Evolutionary conservation across 2,888 invertebrate genomes (phyloP).

Genomic region (Noctua comes): DNA sequence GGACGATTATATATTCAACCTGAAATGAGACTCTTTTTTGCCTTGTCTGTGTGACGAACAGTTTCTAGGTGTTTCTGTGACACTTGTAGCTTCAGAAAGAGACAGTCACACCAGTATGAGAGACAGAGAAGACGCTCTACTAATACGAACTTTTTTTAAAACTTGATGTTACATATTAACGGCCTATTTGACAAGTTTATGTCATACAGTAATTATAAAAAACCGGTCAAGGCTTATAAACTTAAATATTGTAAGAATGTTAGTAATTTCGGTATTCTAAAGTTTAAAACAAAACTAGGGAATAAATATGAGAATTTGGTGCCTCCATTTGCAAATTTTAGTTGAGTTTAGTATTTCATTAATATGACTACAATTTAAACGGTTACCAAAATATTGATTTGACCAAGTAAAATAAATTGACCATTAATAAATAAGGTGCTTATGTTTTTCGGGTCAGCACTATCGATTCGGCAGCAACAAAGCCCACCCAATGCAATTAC

Average conservation of each 20-base stretch:
- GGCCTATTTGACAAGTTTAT: neutral
- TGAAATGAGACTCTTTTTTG: neutral
- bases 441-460: neutral
- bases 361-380: neutral
- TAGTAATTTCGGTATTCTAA: slow-evolving; percentile 11
- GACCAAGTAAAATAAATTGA: neutral
- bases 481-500: neutral
- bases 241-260: slow-evolving; percentile 15
- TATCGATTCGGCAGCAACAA: neutral
- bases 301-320: slow-evolving; percentile 46
- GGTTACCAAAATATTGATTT: neutral
- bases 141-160: neutral
- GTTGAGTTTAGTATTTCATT: neutral
- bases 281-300: neutral
- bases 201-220: slow-evolving; percentile 46
- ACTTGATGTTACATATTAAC: neutral
- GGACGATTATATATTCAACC: neutral
- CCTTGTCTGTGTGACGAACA: neutral
- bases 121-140: neutral
- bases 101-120: neutral
- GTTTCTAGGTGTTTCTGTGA: neutral
- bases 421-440: neutral
- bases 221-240: slow-evolving; percentile 61
- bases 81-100: neutral
- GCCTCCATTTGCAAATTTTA: slow-evolving; percentile 28